These are phyloP conservation scores for Callyntrura guangdongensis DNA, from an alignment of 2,888 invertebrate species.

Conservation along the genomic window DNA sequence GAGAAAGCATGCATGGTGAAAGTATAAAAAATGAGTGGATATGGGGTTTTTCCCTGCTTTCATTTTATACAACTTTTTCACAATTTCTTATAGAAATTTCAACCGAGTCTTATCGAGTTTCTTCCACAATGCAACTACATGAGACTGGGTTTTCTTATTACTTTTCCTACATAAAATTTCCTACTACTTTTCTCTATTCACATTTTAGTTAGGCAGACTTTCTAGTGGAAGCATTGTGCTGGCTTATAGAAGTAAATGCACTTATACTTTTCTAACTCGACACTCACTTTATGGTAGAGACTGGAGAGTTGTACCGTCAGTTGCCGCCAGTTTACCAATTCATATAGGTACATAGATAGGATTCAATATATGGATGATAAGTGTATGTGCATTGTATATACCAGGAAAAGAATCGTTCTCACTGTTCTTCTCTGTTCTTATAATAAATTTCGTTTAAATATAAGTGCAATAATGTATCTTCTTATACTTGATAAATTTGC, in stretches of 20 bases:
- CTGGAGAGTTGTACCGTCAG: too few species aligned
- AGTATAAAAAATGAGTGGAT: conserved; percentile 33
- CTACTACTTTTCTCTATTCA: background rate
- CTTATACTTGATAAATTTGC: background rate
- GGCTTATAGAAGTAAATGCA: background rate
- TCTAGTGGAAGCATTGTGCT: too few species aligned
- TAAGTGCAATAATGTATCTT: background rate
- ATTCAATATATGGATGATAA: too few species aligned
- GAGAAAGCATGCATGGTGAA: conserved; percentile 52
- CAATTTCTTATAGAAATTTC: conserved; percentile 39
- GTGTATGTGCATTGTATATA: too few species aligned
- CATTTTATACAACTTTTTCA: conserved; percentile 18
- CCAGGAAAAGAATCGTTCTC: background rate
- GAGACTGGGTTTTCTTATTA: conserved; percentile 29
- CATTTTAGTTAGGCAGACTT: background rate
- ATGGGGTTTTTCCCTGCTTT: background rate
- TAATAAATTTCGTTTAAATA: conserved; percentile 24
- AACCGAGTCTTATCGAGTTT: conserved; percentile 32
- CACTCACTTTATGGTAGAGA: background rate
- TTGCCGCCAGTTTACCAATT: background rate
- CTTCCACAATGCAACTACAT: conserved; percentile 40
- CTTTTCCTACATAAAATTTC: conserved; percentile 24
- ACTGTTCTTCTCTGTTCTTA: background rate
- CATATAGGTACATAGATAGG: background rate
- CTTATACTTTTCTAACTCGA: background rate